Percentiles rank a stretch among this genome's conserved stretches.
Conservation (phyloP, 1,140 invertebrate genomes). For the Drosophila nannoptera region DNA sequence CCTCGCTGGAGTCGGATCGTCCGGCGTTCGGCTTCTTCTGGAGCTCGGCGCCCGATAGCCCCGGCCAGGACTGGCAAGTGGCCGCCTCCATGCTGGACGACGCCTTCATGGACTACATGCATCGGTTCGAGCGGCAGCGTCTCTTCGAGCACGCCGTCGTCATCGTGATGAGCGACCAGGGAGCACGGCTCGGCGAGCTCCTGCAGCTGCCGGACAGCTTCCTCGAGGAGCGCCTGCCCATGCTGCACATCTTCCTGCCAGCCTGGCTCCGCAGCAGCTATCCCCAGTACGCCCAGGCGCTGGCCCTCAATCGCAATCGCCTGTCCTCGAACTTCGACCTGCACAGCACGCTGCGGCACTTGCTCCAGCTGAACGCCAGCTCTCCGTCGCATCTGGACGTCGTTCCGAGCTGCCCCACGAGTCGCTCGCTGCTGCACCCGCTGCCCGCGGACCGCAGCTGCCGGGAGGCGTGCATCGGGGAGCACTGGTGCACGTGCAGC, state of each 20-base stretch:
- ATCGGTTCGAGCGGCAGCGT: slow-evolving; percentile 44
- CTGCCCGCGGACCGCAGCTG: slow-evolving; percentile 85
- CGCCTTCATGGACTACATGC: slow-evolving; percentile 81
- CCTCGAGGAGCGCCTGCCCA: slow-evolving; percentile 93
- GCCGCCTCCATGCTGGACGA: slow-evolving; percentile 84
- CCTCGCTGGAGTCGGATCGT: slow-evolving; percentile 38
- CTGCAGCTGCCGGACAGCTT: slow-evolving; percentile 83
- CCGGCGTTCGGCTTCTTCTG: slow-evolving; percentile 88
- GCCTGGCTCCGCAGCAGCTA: slow-evolving; percentile 84
- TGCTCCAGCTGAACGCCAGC: slow-evolving; percentile 62
- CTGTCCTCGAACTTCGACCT: slow-evolving; percentile 91
- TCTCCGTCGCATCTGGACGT: not conserved
- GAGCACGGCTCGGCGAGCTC: slow-evolving; percentile 90
- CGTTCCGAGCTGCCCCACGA: slow-evolving; percentile 80
- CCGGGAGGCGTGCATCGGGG: slow-evolving; percentile 83
- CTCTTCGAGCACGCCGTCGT: slow-evolving; percentile 84
- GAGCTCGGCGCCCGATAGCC: slow-evolving; percentile 81
- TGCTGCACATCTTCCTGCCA: slow-evolving; percentile 88
- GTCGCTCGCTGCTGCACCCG: slow-evolving; percentile 84
- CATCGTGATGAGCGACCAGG: slow-evolving; percentile 94
- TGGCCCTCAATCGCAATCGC: slow-evolving; percentile 85
- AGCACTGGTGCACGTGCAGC: slow-evolving; percentile 89
- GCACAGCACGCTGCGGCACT: slow-evolving; percentile 82
- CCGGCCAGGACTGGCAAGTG: slow-evolving; percentile 87
- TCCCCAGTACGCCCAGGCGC: slow-evolving; percentile 82